A percentile compares a stretch with the other conserved stretches of the same genome.
Conservation (phyloP, 2,888 invertebrate genomes). For the Petrolisthes manimaculis region DNA sequence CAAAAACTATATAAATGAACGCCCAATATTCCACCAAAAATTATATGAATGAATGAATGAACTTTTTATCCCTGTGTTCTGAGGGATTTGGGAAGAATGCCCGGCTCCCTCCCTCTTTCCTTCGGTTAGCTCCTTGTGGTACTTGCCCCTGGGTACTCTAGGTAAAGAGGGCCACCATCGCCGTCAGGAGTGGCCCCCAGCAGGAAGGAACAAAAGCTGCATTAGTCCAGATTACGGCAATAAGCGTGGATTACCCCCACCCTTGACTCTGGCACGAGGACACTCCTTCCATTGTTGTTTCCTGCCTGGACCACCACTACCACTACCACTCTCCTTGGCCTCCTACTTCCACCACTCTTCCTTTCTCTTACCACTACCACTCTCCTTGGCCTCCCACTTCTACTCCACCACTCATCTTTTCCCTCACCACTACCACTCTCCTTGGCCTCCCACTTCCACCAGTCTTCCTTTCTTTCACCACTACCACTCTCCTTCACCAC, state of each 20-base stretch:
- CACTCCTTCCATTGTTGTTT: conserved; percentile 42
- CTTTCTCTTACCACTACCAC: background rate
- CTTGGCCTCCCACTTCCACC: background rate
- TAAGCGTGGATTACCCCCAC: conserved; percentile 55
- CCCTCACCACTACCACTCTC: background rate
- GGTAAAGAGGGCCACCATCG: background rate
- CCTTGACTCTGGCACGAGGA: conserved; percentile 44
- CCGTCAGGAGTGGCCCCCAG: conserved; percentile 14
- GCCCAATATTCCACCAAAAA: too few species aligned
- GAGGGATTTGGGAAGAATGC: too few species aligned
- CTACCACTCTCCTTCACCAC: background rate
- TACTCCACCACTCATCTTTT: background rate
- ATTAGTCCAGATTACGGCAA: conserved; percentile 59
- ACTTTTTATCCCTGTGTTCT: background rate
- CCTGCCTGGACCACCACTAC: conserved; percentile 12
- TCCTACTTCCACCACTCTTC: background rate
- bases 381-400: too few species aligned
- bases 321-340: background rate
- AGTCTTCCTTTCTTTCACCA: background rate
- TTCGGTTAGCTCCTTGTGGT: background rate
- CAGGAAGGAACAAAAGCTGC: conserved; percentile 50
- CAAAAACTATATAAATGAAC: too few species aligned
- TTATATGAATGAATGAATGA: too few species aligned
- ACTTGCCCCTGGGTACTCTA: conserved; percentile 26
- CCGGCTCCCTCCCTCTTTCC: background rate